Base-by-base conservation (phyloP, 2,113 vertebrate genomes). In the Actenoides hombroni region DNA sequence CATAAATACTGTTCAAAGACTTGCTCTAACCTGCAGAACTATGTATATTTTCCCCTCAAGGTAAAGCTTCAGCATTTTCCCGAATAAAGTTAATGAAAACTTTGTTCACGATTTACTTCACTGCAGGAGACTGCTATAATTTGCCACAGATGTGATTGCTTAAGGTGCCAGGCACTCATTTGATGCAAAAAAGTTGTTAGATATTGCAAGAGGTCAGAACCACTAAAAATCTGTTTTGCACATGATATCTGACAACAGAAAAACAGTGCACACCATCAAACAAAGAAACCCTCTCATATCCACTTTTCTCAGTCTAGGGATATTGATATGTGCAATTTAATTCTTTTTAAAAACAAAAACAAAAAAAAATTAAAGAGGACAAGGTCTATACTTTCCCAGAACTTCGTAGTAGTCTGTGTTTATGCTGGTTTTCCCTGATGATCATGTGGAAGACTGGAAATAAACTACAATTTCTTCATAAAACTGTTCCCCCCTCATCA, bases 81-180 rank as follows among this genome's bases (percentile, higher is more conserved):
- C n/a, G 57, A 88, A 65, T 33, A 29, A 79, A 74, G 4, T n/a
- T 75, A 91, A 86, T 63, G 35, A 84, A 86, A 89, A 53, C 4
- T 3, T 48, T 60, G 37, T 35, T 67, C 0, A 0, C 64, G 1
- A 31, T 53, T 71, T 60, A 76, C 71, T 87, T 85, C n/a, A 13
- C 33, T 59, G 6, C 44, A 21, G 49, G 70, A 80, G 9, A n/a
- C 49, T 29, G 16, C 26, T 84, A 31, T 84, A 88, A 91, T 78
- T 68, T 64, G 11, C 29, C 76, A 24, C n/a, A 84, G 48, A 86
- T 61, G 46, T 71, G 51, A 78, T 60, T 92, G 16, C 25, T 92
- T 19, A 70, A 51, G 28, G 21, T 81, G 11, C 18, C 48, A 69
- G 54, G 29, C n/a, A 54, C 19, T 46, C 37, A 48, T 57, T 29